A percentile compares a stretch with the other conserved stretches of the same genome.
These are phyloP conservation scores for Caranx ignobilis DNA, from an alignment of 2,113 vertebrate genomes.

Conservation along the genomic window DNA sequence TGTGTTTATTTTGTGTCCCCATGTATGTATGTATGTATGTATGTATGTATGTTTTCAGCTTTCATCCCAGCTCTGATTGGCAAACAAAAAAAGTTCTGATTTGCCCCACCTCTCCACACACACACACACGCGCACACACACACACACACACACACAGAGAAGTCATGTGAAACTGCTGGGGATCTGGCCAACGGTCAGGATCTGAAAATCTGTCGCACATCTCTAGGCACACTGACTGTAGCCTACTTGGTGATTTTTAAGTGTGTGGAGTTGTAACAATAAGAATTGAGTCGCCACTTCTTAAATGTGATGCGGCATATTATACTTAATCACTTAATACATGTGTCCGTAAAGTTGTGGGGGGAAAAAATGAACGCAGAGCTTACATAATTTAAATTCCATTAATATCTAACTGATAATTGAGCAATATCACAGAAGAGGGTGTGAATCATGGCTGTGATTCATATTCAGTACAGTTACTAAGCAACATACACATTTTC, in stretches of 20 bases:
- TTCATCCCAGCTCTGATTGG: not conserved
- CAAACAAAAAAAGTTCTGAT: too few species aligned
- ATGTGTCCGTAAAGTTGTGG: not conserved
- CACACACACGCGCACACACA: too few species aligned
- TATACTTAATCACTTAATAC: not conserved
- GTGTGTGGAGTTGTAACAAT: not conserved
- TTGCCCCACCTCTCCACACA: too few species aligned
- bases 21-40: too few species aligned
- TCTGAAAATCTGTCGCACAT: not conserved
- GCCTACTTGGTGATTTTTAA: not conserved
- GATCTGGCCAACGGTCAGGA: slow-evolving; percentile 64
- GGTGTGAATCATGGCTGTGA: too few species aligned
- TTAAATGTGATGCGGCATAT: not conserved
- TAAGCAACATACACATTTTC: too few species aligned
- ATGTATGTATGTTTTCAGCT: not conserved
- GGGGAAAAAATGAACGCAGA: too few species aligned
- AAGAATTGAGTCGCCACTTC: not conserved
- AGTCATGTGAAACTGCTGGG: slow-evolving; percentile 64
- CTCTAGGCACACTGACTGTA: not conserved
- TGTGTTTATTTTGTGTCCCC: too few species aligned
- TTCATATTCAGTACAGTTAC: too few species aligned
- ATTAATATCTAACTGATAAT: too few species aligned
- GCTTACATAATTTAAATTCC: too few species aligned
- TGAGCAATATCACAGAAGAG: too few species aligned
- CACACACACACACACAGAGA: slow-evolving; percentile 47